These are phyloP conservation scores for Limnephilus marmoratus DNA, from an alignment of 2,888 invertebrate species.

Conservation along the genomic window DNA sequence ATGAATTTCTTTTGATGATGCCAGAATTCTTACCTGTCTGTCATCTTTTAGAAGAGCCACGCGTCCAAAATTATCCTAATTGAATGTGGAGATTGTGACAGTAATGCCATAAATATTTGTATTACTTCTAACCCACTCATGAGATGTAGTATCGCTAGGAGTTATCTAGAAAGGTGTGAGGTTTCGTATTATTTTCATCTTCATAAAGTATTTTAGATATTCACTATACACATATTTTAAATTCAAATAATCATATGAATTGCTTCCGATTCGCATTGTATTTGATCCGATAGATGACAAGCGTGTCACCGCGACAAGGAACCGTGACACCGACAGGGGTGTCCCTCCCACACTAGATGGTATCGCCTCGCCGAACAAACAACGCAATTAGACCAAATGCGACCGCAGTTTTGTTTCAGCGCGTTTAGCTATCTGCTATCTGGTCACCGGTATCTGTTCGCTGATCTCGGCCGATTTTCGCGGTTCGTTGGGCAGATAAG, in stretches of 20 bases:
- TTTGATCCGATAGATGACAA: background rate
- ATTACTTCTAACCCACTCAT: background rate
- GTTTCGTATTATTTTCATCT: background rate
- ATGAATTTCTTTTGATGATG: background rate
- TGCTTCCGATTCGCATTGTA: background rate
- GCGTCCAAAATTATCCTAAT: background rate
- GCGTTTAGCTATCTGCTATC: background rate
- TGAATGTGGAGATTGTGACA: background rate
- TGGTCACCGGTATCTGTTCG: background rate
- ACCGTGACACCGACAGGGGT: background rate
- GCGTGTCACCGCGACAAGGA: background rate
- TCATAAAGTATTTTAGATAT: background rate
- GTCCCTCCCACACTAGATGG: background rate
- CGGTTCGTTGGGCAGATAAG: conserved; percentile 25
- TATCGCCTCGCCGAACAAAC: background rate
- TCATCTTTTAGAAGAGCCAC: background rate
- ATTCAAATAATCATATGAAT: background rate
- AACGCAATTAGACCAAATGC: conserved; percentile 25
- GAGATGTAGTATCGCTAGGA: background rate
- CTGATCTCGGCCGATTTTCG: conserved; percentile 26
- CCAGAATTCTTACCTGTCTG: background rate
- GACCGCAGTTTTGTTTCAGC: conserved; percentile 8
- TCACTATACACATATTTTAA: too few species aligned
- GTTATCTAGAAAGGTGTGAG: background rate
- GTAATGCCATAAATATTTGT: background rate